Evolutionary conservation across 2,797 vertebrate genomes (phyloP).

Genomic region (Melanogrammus aeglefinus): DNA sequence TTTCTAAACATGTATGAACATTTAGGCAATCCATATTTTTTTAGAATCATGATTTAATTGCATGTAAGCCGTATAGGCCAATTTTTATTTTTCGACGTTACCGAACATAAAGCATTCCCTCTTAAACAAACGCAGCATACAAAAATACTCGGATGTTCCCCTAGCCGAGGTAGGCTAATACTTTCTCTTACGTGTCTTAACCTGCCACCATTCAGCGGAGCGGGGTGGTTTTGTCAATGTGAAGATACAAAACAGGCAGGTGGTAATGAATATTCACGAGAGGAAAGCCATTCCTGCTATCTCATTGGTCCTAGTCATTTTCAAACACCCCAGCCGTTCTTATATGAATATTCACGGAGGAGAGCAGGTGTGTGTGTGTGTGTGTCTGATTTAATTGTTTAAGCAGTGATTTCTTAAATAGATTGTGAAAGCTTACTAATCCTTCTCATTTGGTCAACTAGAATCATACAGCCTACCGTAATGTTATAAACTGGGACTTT

Average conservation of each 20-base stretch:
- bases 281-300: not conserved
- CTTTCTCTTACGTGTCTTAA: not conserved
- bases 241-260: not conserved
- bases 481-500: not conserved
- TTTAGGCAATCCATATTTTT: too few species aligned
- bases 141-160: not conserved
- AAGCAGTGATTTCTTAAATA: not conserved
- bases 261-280: slow-evolving; percentile 9
- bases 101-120: not conserved
- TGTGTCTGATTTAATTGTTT: slow-evolving; percentile 6
- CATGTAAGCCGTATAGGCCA: too few species aligned
- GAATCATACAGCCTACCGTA: not conserved
- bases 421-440: not conserved
- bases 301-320: not conserved
- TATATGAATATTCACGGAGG: not conserved
- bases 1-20: not conserved
- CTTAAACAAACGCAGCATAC: not conserved
- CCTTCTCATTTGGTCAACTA: not conserved
- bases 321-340: not conserved
- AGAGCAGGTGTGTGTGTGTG: not conserved
- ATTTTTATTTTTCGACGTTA: not conserved
- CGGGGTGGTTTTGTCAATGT: not conserved
- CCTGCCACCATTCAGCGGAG: not conserved
- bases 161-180: not conserved
- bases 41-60: too few species aligned